Evolutionary conservation across 1,140 invertebrate genomes (phyloP).

Genomic region (Ladona fulva): DNA sequence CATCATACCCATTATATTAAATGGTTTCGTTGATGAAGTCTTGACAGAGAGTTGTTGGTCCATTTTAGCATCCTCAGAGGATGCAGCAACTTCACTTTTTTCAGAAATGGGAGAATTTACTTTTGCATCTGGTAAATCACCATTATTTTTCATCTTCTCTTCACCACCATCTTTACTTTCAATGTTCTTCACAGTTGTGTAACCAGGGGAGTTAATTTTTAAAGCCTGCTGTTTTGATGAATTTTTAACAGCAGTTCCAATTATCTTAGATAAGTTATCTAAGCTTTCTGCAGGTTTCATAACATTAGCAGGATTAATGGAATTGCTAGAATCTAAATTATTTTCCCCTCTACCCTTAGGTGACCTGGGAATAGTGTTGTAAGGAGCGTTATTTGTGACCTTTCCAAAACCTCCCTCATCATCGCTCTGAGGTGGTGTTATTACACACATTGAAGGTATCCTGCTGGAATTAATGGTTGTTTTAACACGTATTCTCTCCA

Average conservation of each 20-base stretch:
- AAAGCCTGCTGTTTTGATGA: constrained; percentile 43
- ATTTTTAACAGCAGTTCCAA: constrained; percentile 37
- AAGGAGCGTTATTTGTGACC: constrained; percentile 34
- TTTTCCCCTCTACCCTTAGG: constrained; percentile 26
- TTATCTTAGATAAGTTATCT: constrained; percentile 27
- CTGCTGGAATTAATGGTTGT: constrained; percentile 76
- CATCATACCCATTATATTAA: constrained; percentile 50
- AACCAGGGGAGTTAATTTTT: constrained; percentile 43
- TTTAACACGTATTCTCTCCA: constrained; percentile 74
- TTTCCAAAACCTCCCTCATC: constrained; percentile 42
- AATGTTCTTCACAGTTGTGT: constrained; percentile 41
- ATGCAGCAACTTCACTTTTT: background rate
- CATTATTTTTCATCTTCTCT: background rate
- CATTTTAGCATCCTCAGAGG: background rate
- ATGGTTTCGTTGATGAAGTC: background rate
- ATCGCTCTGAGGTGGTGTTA: constrained; percentile 77
- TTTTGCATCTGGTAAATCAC: background rate
- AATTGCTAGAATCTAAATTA: background rate
- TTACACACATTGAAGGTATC: constrained; percentile 87
- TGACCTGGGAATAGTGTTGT: constrained; percentile 24
- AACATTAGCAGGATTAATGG: background rate
- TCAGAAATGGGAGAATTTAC: background rate
- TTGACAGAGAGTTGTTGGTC: background rate
- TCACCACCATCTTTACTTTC: background rate
- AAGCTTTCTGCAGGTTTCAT: background rate